These are phyloP conservation scores for Homarus americanus DNA, from an alignment of 1,140 invertebrate species.

Conservation along the genomic window DNA sequence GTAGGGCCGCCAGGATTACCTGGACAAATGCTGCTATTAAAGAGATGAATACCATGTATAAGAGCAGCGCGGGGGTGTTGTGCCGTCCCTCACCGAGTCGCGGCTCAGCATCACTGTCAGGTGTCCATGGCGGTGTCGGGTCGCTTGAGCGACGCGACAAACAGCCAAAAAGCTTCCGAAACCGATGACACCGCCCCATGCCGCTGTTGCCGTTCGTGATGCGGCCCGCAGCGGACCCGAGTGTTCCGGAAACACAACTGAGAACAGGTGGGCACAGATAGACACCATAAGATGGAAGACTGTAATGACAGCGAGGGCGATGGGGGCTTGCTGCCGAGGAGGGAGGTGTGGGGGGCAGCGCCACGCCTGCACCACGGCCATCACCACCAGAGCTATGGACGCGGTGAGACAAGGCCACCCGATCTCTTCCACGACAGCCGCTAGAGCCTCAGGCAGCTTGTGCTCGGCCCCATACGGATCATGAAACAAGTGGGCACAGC, in stretches of 20 bases:
- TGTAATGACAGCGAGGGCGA: conserved; percentile 57
- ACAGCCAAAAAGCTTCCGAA: conserved; percentile 16
- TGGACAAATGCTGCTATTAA: conserved; percentile 38
- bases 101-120: conserved; percentile 4
- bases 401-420: conserved; percentile 90
- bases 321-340: conserved; percentile 9
- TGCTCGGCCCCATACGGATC: conserved; percentile 92
- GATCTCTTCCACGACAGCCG: conserved; percentile 89
- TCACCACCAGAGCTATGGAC: conserved; percentile 89
- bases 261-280: conserved; percentile 49
- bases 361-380: conserved; percentile 88
- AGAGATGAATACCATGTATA: conserved; percentile 13
- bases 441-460: conserved; percentile 87
- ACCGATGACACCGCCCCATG: conserved; percentile 52
- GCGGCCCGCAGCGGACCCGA: conserved; percentile 51
- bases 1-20: conserved; percentile 34
- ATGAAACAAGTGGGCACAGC: conserved; percentile 92
- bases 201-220: conserved; percentile 46
- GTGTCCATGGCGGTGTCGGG: neutral
- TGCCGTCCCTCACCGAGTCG: neutral
- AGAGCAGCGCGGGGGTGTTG: conserved; percentile 12
- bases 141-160: conserved; percentile 27
- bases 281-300: conserved; percentile 55
- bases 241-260: conserved; percentile 42
- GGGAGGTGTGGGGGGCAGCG: conserved; percentile 69